Evolutionary conservation across 1,140 invertebrate genomes (phyloP).

Genomic region (Camponotus vicinus): DNA sequence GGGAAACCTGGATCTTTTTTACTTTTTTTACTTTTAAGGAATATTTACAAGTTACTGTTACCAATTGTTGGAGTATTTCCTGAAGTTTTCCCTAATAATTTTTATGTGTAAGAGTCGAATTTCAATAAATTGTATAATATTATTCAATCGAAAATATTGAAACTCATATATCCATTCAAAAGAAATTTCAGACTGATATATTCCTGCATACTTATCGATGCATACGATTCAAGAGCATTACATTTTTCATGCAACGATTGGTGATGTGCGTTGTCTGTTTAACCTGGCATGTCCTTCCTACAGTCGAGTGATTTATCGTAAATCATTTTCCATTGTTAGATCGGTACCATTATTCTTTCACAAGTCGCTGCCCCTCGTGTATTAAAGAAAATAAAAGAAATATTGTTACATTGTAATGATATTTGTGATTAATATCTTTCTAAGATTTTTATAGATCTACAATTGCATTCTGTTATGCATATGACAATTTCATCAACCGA

Average conservation of each 20-base stretch:
- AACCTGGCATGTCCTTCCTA: not conserved
- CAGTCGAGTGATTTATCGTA: not conserved
- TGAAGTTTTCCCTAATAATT: no score
- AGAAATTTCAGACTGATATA: not conserved
- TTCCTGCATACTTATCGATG: not conserved
- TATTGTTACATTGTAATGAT: not conserved
- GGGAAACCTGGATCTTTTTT: no score
- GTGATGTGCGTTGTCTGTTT: not conserved
- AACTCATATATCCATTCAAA: not conserved
- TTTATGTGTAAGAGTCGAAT: not conserved
- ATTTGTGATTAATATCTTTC: not conserved
- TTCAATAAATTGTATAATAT: not conserved
- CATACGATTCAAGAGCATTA: not conserved
- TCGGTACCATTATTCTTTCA: not conserved
- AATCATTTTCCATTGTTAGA: not conserved
- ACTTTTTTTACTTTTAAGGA: not conserved
- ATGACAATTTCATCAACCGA: not conserved
- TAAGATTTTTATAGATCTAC: not conserved
- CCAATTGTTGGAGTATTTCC: not conserved
- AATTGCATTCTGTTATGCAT: not conserved
- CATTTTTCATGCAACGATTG: not conserved
- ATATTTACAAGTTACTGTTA: not conserved
- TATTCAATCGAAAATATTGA: no score
- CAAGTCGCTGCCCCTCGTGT: no score
- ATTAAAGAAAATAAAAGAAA: not conserved